A percentile compares a stretch with the other conserved stretches of the same genome.
phyloP scores from a whole-genome alignment of 1,140 invertebrate species.

The Aphaenogaster rudis region DNA sequence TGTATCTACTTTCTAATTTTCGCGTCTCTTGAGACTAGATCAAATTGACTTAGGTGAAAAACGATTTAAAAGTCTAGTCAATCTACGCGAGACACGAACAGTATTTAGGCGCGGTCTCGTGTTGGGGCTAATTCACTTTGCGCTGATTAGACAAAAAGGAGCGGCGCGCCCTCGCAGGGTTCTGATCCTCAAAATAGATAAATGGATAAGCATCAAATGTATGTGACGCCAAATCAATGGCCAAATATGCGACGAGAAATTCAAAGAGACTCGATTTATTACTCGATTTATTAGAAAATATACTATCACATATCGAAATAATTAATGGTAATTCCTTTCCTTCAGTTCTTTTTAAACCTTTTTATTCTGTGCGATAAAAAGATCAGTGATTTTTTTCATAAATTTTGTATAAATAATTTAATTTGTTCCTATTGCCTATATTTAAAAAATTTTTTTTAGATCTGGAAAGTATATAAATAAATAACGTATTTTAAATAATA shows the following conservation, averaged over 20 bases:
- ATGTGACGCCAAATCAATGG: neutral
- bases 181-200: constrained; percentile 38
- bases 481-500: too few species aligned
- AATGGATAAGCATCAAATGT: constrained; percentile 42
- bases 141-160: constrained; percentile 62
- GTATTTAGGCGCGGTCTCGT: constrained; percentile 66
- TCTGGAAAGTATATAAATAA: neutral
- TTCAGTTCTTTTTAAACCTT: neutral
- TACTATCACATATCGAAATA: neutral
- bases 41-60: constrained; percentile 4
- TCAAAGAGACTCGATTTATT: neutral
- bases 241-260: constrained; percentile 10
- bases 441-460: neutral
- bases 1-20: constrained; percentile 24
- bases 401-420: neutral
- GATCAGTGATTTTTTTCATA: neutral
- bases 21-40: neutral
- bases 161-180: constrained; percentile 33
- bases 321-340: too few species aligned
- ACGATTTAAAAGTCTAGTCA: constrained; percentile 42
- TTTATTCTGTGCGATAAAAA: neutral
- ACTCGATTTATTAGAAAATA: neutral
- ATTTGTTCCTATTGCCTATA: neutral
- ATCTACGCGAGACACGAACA: constrained; percentile 18
- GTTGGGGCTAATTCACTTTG: constrained; percentile 50